Evolutionary conservation across 2,113 vertebrate genomes (phyloP).

Genomic region (Diadophis punctatus): DNA sequence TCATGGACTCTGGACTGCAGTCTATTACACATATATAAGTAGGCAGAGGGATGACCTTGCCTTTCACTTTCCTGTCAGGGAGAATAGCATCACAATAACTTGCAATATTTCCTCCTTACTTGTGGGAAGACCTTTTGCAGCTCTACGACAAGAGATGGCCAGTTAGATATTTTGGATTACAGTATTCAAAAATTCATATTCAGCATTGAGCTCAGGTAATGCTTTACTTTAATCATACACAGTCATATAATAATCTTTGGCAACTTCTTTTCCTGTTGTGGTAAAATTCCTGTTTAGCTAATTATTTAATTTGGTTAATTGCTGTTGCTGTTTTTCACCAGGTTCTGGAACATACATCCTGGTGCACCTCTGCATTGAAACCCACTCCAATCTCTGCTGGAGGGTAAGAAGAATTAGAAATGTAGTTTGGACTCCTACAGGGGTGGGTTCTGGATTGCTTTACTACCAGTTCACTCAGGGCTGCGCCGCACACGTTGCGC

Average conservation of each 20-base stretch:
- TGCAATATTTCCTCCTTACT: background rate
- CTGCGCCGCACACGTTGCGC: too few relatives aligned
- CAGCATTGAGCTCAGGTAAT: background rate
- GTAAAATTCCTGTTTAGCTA: constrained; percentile 9
- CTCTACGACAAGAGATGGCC: background rate
- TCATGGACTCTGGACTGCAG: background rate
- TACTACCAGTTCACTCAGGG: too few relatives aligned
- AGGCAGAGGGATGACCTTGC: background rate
- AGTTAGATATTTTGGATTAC: background rate
- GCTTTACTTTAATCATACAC: background rate
- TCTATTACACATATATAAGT: background rate
- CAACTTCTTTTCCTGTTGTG: background rate
- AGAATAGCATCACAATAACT: background rate
- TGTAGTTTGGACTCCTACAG: background rate
- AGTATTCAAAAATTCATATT: background rate
- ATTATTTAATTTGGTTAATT: background rate
- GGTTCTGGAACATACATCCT: background rate
- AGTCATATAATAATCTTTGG: background rate
- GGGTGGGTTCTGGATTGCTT: too few relatives aligned
- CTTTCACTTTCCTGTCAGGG: background rate
- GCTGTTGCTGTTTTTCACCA: background rate
- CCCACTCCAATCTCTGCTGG: background rate
- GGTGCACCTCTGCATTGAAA: background rate
- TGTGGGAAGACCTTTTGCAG: background rate
- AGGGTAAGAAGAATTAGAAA: background rate